These are phyloP conservation scores for Elaphurus davidianus DNA, from an alignment of 2,113 vertebrate species.

Conservation along the genomic window DNA sequence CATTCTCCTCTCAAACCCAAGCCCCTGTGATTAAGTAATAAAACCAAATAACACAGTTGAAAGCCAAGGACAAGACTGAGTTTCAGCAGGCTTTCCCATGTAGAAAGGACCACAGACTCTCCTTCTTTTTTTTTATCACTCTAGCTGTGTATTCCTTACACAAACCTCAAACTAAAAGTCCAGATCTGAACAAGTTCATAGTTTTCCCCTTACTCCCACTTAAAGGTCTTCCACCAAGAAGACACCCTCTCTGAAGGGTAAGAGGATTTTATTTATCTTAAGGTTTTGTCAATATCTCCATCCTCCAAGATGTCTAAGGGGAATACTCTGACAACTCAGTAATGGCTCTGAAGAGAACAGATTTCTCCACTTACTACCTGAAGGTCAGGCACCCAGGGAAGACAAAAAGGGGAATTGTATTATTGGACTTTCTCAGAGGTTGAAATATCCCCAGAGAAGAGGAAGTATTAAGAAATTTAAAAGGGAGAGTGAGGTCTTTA, in stretches of 20 bases:
- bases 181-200: neutral
- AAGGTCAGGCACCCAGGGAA: neutral
- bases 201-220: neutral
- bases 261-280: neutral
- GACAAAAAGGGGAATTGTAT: neutral
- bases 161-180: neutral
- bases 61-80: neutral
- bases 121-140: neutral
- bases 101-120: neutral
- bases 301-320: neutral
- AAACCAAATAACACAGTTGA: neutral
- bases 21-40: neutral
- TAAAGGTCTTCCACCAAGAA: neutral
- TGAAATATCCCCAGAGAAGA: conserved; percentile 26
- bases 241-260: neutral
- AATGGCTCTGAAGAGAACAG: neutral
- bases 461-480: conserved; percentile 31
- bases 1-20: neutral
- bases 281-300: neutral
- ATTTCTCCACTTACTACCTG: neutral
- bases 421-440: neutral
- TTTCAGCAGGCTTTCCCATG: neutral
- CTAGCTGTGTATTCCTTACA: neutral
- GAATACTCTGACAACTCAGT: neutral
- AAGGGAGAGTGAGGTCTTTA: neutral